Base-by-base conservation (phyloP, 2,888 invertebrate species). In the Phengaris arion region DNA sequence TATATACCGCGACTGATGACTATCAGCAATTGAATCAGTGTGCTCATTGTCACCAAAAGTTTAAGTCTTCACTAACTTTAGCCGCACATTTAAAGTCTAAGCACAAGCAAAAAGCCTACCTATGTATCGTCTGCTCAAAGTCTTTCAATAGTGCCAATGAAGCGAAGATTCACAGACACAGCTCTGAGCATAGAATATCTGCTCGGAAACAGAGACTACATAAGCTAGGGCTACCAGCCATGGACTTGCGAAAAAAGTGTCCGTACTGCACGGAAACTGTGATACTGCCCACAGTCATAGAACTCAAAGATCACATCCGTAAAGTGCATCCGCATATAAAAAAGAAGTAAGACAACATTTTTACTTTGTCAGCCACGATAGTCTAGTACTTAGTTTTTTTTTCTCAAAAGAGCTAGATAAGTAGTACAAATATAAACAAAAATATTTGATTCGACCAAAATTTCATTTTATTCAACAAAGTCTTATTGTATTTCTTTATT, bases 1-100 rank as follows among this genome's bases (percentile, higher is more conserved):
- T 89, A 0, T 85, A 91, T 10, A 95, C 95, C 0, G 95, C 95
- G 0, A 94, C 95, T 4, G 95, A 96, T 81, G 90, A 89, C 45
- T 96, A 96, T 82, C 96, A 96, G 83, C 95, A 94, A 74, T 90
- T 95, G 13, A 94, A 95, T 77, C 89, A 89, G 51, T 97, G 97
- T 81, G 84, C 88, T 10, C 81, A 94, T 12, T 97, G 97, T 83
- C 88, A 91, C 12, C 91, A 89, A 12, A 90, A 94, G 2, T 94
- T 95, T 75, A 94, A 94, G 79, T 95, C 96, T 0, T 94, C 94
- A 0, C 85, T 95, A 5, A 94, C 96, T 0, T 87, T 97, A 69
- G 96, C 97, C 76, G 94, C 96, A 8, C 97, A 96, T 85, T 92
- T 95, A 77, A 94, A 95, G 79, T 89, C 90, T 0, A 94, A 90